Base-by-base conservation (phyloP, 2,797 vertebrate species). In the Tenualosa thibaudeaui region DNA sequence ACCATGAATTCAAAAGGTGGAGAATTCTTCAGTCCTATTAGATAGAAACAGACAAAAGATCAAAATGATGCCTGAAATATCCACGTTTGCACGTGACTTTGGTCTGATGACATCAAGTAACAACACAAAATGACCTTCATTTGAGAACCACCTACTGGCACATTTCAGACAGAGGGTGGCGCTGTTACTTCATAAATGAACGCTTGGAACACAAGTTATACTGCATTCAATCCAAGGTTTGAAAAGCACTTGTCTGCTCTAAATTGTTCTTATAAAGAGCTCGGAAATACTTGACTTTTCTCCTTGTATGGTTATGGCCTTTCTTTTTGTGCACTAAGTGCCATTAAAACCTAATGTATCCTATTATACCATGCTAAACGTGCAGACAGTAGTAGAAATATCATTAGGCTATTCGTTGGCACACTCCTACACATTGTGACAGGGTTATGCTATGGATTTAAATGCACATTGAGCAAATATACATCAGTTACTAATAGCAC, bases 201-300 rank as follows among this genome's bases (percentile, higher is more conserved):
- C 15, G 1, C 12, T 83, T 85, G 86, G 89, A 85, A 78, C 71
- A 43, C 71, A 78, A 78, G 71, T 46, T 17, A 78, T 78, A 78
- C 93, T 92, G 90, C 93, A 93, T 94, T 92, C 91, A 92, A 92
- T 94, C 92, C 93, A 94, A 94, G 94, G 92, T 95, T 96, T 96
- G 93, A 95, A 95, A 96, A 95, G 94, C 95, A 95, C 95, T 96
- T 95, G 94, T 95, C 93, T 93, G 91, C 91, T 93, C 94, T 95
- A 96, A 96, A 96, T 94, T 95, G 95, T 95, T 95, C 94, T 95
- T 95, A 95, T 94, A 95, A 95, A 95, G 94, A 95, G 94, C 94
- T 93, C 93, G 91, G 92, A 94, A 96, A 96, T 96, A 96, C 94
- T 96, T 96, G 96, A 96, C 95, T 96, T 96, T 94, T 94, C 94